Evolutionary conservation across 2,797 vertebrate genomes (phyloP), one percentile per base, ranked within the genome.

Genomic region (Ataeniobius toweri): DNA sequence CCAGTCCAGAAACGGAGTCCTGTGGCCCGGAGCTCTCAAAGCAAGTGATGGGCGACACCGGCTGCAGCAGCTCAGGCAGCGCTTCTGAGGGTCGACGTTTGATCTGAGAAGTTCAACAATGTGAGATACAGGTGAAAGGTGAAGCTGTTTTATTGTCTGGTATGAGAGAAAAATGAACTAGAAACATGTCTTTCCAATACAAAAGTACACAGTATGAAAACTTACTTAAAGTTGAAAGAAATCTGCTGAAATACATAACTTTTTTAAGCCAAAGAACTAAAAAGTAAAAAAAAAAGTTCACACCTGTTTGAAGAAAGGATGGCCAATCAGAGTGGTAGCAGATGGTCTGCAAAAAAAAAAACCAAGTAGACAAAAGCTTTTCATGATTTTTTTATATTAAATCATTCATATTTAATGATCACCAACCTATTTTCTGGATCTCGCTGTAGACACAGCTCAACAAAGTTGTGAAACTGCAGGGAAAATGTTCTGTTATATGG

Each of bases 251-350:
- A 22, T 41, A 41, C 63, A 24, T 24, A 22, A 0, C 22, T 39
- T 65, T 63, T 39, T 53, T 53, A 12, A 50, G 10, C 48, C 12
- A 50, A 68, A 50, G 24, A 39, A n/a, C 16, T 39, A 55, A 48
- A 50, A 48, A 59, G 6, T 24, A 12, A 9, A n/a, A 48, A 50
- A 41, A 12, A 9, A n/a, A 6, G 28, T 63, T 36, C 20, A 84
- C 93, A 99, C 98, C 97, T 99, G 98, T 94, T 99, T 99, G 90
- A 99, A 98, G 92, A 99, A 99, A 18, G 98, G 96, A 89, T 99
- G 98, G 77, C 95, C 95, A 79, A 96, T 95, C 71, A 99, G 96
- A 79, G 95, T 71, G 59, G 94, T 92, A 75, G 98, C 98, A 0
- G 96, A 97, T 0, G 98, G 98, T 94, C 98, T 99, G 92, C 56